phyloP scores from a whole-genome alignment of 1,140 invertebrate genomes.

The Atta cephalotes region DNA sequence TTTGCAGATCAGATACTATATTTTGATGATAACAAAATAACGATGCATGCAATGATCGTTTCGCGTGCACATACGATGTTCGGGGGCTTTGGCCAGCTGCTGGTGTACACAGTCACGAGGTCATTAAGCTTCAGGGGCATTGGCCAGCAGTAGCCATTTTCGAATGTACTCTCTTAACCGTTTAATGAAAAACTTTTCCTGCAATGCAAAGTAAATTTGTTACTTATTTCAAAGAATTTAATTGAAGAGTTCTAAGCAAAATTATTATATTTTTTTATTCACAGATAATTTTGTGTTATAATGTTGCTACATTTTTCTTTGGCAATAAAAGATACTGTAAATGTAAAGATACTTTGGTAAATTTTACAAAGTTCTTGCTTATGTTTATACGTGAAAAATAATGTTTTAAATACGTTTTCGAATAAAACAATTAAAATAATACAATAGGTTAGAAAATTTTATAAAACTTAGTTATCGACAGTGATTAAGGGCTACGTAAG shows the following conservation, averaged over 20 bases:
- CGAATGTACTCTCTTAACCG: slow-evolving; percentile 59
- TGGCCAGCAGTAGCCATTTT: slow-evolving; percentile 67
- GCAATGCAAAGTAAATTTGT: background rate
- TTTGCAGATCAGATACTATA: slow-evolving; percentile 46
- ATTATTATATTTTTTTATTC: background rate
- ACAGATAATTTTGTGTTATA: background rate
- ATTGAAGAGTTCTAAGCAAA: background rate
- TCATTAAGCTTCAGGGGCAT: slow-evolving; percentile 80
- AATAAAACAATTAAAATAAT: background rate
- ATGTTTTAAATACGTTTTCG: background rate
- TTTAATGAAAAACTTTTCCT: slow-evolving; percentile 21
- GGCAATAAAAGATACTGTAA: background rate
- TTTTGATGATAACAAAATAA: slow-evolving; percentile 60
- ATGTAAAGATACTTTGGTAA: background rate
- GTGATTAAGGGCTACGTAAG: slow-evolving; percentile 7
- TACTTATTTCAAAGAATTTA: slow-evolving; percentile 16
- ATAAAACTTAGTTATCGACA: background rate
- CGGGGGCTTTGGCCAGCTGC: slow-evolving; percentile 70
- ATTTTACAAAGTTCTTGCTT: background rate
- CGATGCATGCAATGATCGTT: slow-evolving; percentile 54
- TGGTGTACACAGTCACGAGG: slow-evolving; percentile 77
- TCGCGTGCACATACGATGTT: slow-evolving; percentile 72
- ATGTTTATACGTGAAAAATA: background rate
- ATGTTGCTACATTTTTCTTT: background rate
- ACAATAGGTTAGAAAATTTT: background rate